Conservation (phyloP, 2,888 invertebrate genomes). For the Rhodophaea formosa region DNA sequence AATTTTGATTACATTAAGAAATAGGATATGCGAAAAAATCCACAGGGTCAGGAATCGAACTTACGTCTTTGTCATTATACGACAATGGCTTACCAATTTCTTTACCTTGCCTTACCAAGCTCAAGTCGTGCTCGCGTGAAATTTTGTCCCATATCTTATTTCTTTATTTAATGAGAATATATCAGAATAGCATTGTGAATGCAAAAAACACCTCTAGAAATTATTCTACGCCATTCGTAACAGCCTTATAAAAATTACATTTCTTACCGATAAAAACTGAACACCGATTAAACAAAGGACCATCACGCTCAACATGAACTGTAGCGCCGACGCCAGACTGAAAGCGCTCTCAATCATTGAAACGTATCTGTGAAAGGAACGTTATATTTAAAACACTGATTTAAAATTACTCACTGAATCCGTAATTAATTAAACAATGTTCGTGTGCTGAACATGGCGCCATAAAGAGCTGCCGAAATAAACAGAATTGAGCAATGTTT, state of each 20-base stretch:
- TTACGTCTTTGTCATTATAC: no score
- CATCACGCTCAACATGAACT: slow-evolving; percentile 77
- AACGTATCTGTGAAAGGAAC: slow-evolving; percentile 62
- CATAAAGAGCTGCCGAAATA: neutral
- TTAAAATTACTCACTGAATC: neutral
- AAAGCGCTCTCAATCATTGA: slow-evolving; percentile 74
- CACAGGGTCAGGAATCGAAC: no score
- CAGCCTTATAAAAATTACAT: neutral
- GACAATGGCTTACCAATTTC: no score
- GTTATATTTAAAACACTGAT: neutral
- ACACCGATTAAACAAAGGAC: slow-evolving; percentile 73
- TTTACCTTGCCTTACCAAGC: no score
- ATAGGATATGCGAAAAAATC: no score
- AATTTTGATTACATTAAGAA: no score
- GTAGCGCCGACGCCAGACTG: slow-evolving; percentile 71
- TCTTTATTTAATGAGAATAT: no score
- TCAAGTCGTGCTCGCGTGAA: no score
- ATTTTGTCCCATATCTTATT: no score
- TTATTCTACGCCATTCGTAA: no score
- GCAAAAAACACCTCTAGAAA: no score
- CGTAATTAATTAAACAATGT: neutral
- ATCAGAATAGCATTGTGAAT: no score
- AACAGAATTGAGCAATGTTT: neutral
- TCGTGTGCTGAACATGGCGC: neutral
- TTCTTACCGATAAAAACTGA: slow-evolving; percentile 69